phyloP scores from a whole-genome alignment of 2,113 vertebrate genomes.

The Hystrix brachyura region DNA sequence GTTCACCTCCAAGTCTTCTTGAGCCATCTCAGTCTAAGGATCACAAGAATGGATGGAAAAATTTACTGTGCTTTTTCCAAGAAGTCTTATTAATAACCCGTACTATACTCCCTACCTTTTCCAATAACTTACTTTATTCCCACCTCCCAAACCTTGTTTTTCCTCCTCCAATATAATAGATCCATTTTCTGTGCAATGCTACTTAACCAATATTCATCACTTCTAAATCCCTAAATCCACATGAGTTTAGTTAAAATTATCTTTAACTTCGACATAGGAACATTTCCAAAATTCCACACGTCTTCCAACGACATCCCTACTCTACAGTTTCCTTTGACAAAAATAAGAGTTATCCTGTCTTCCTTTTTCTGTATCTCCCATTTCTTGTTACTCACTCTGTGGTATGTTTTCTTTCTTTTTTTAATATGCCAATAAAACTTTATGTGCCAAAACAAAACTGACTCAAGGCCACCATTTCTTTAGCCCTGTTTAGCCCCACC shows the following conservation, averaged over 20 bases:
- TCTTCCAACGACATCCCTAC: neutral
- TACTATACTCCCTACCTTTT: neutral
- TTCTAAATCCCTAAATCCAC: neutral
- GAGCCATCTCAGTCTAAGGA: neutral
- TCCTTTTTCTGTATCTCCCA: neutral
- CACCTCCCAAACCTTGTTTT: neutral
- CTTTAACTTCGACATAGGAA: neutral
- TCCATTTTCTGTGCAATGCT: neutral
- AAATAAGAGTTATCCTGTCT: neutral
- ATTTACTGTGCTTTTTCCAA: neutral
- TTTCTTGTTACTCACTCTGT: neutral
- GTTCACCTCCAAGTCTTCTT: neutral
- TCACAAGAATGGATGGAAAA: neutral
- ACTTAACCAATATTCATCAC: neutral
- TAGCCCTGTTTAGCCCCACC: accelerated
- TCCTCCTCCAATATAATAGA: neutral
- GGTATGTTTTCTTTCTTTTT: neutral
- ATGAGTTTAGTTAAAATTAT: neutral
- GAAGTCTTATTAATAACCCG: neutral
- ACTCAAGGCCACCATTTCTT: neutral
- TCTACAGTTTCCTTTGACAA: neutral
- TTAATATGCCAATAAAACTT: slow-evolving; percentile 34
- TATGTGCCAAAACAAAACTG: neutral
- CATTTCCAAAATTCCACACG: neutral
- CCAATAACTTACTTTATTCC: neutral